Evolutionary conservation across 1,140 invertebrate species (phyloP).

Genomic region (Pentalonia nigronervosa): DNA sequence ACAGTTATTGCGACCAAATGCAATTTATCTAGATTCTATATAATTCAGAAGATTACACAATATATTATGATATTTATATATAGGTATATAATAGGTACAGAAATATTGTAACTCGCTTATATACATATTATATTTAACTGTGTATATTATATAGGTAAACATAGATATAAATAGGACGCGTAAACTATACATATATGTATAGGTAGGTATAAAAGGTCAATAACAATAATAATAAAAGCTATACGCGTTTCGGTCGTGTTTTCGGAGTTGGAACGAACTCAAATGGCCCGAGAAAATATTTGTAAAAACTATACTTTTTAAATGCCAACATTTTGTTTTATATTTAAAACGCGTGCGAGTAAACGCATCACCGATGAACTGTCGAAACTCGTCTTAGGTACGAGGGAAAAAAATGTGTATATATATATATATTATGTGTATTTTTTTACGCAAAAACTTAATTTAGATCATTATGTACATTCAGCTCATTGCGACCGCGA

Average conservation of each 20-base stretch:
- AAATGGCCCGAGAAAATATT: conserved; percentile 19
- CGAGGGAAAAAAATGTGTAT: not conserved
- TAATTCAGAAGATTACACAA: too few relatives aligned
- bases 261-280: conserved; percentile 30
- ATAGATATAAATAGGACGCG: too few relatives aligned
- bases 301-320: conserved; percentile 34
- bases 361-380: not conserved
- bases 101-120: too few relatives aligned
- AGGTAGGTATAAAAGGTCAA: not conserved
- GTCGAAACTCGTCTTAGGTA: conserved; percentile 35
- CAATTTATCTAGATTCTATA: too few relatives aligned
- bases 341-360: not conserved
- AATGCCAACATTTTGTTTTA: conserved; percentile 40
- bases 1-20: too few relatives aligned
- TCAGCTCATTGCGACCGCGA: not conserved
- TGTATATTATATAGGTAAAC: too few relatives aligned
- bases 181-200: too few relatives aligned
- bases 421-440: not conserved
- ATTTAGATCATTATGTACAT: conserved; percentile 30
- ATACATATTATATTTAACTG: too few relatives aligned
- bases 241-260: not conserved
- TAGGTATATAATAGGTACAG: too few relatives aligned
- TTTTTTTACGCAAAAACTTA: conserved; percentile 12
- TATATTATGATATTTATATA: too few relatives aligned
- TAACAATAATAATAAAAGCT: not conserved